Base-by-base conservation (phyloP, 1,140 invertebrate genomes). In the Dendrolimus punctatus region DNA sequence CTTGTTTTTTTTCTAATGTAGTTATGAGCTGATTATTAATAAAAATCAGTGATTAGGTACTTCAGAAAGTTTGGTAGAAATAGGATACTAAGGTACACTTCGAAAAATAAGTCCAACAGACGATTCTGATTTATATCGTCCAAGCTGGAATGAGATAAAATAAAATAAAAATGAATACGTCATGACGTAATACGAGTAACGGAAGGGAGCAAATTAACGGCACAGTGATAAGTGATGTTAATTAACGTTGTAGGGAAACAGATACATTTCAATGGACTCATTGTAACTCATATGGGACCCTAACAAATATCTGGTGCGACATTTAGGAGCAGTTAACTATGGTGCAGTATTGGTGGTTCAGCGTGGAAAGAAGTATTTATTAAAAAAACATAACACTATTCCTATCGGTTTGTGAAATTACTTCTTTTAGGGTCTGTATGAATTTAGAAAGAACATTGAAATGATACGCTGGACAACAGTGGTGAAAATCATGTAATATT, bases 231-330 rank as follows among this genome's bases (percentile, higher is more conserved):
- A 80, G 56, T 72, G 70, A 64, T 53, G 58, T 65, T 66, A 78
- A 76, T 79, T 81, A 81, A 73, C 75, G 57, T 69, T 50, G 46
- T 51, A 61, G 57, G 64, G 66, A 64, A 73, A 73, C 63, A 71
- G 72, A 74, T 64, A 71, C 58, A 58, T 58, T 58, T 66, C 58
- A 72, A 73, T 62, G 61, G 57, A 60, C 56, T 58, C 64, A 57
- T 53, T 68, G 66, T 63, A 51, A 59, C 60, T 58, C 61, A 64
- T 49, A 55, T 59, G 23, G 61, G 67, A 56, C 50, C 60, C 67
- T 73, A 72, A 79, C 71, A 60, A 74, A 79, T 71, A 68, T 73
- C 76, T 73, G 64, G 69, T 50, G 64, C 70, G 69, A 79, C 73
- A 67, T 72, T 74, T 73, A 78, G 75, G 73, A 55, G 62, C 70